Base-by-base conservation (phyloP, 2,113 vertebrate genomes). In the Arizona elegans region DNA sequence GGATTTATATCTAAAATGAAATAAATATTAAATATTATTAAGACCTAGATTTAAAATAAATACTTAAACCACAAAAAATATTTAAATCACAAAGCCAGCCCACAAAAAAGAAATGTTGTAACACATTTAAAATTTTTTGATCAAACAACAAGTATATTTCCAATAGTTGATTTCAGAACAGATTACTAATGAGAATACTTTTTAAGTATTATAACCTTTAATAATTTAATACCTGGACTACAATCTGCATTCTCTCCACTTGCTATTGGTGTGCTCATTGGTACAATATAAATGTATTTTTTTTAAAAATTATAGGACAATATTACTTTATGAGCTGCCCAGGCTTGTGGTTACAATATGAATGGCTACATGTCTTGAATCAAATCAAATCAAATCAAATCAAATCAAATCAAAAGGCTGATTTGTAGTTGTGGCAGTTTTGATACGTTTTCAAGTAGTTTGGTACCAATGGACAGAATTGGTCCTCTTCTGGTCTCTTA, bases 151-250 rank as follows among this genome's bases (percentile, higher is more conserved):
- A n/a, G 29, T 47, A 38, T 17, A 43, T 21, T 13, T 3, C 38
- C 5, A 9, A 21, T 52, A 17, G 29, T 43, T 92, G 23, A 55
- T 9, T 88, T 88, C 94, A 96, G 93, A 92, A 86, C 90, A 93
- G 65, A 26, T 29, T 91, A 90, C 55, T 56, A 94, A 54, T 38
- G n/a, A 59, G 17, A 91, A 23, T 33, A 54, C 47, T 24, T 55
- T 24, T 52, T 33, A 88, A 85, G 19, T 53, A 86, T 33, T 58
- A 55, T 15, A 88, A n/a, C 3, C 15, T 1, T 54, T 58, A 33
- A 3, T 15, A 12, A 50, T 43, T n/a, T 58, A 26, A n/a, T 43
- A 50, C 3, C 23, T n/a, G 10, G 19, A 43, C 55, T 53, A 89
- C 33, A 43, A 12, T 11, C 7, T 24, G 55, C 7, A 89, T 38